phyloP scores from a whole-genome alignment of 2,888 invertebrate species.

The Andrena camellia region DNA sequence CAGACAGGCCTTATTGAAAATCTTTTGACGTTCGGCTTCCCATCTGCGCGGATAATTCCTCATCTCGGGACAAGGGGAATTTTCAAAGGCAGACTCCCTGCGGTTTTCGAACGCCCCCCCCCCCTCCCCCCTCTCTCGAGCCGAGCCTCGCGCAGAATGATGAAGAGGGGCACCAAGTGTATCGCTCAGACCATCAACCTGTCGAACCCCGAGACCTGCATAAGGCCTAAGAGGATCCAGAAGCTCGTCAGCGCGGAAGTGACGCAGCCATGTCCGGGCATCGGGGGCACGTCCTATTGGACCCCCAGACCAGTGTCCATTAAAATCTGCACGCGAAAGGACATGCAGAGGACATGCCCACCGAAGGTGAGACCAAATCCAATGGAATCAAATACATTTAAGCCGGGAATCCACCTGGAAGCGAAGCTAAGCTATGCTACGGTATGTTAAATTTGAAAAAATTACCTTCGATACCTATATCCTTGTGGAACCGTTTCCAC shows the following conservation, averaged over 20 bases:
- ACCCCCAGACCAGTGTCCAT: slow-evolving; percentile 78
- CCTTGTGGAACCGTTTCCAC: too few species aligned
- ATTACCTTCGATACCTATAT: too few species aligned
- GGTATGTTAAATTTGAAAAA: too few species aligned
- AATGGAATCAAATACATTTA: neutral
- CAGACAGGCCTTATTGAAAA: slow-evolving; percentile 20
- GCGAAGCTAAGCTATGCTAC: too few species aligned
- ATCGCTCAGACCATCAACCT: slow-evolving; percentile 79
- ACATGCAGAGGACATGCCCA: slow-evolving; percentile 75
- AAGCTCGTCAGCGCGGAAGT: slow-evolving; percentile 70
- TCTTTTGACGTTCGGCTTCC: slow-evolving; percentile 39
- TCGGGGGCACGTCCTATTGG: slow-evolving; percentile 41
- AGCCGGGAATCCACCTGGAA: too few species aligned
- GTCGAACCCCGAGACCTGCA: slow-evolving; percentile 77
- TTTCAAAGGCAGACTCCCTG: neutral
- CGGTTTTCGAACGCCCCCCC: neutral
- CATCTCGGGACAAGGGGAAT: slow-evolving; percentile 11
- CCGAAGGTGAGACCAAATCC: slow-evolving; percentile 53
- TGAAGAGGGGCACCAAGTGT: slow-evolving; percentile 74
- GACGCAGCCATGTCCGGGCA: slow-evolving; percentile 57
- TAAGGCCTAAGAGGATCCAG: slow-evolving; percentile 69
- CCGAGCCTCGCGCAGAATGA: slow-evolving; percentile 44
- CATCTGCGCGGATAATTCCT: slow-evolving; percentile 17
- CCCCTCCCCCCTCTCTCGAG: too few species aligned
- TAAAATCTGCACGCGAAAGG: slow-evolving; percentile 83